phyloP scores from a whole-genome alignment of 2,113 vertebrate species.

The Xenopus borealis region DNA sequence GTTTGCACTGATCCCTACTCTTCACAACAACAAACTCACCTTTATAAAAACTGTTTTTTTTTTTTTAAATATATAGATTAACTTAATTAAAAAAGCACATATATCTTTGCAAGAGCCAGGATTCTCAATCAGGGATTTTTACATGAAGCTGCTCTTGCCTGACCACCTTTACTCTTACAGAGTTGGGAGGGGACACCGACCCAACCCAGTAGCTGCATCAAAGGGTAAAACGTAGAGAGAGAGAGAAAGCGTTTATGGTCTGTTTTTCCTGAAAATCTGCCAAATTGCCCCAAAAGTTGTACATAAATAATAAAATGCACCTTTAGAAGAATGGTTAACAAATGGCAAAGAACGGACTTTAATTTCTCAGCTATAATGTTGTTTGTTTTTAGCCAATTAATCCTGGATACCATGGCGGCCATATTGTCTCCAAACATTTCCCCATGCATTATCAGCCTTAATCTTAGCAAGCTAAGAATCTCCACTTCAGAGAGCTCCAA shows the following conservation, averaged over 20 bases:
- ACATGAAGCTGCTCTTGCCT: slow-evolving; percentile 40
- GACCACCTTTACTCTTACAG: not conserved
- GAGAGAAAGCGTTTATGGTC: not conserved
- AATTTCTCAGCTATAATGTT: not conserved
- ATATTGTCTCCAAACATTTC: too few species aligned
- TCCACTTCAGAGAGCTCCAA: too few species aligned
- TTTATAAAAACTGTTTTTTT: slow-evolving; percentile 42
- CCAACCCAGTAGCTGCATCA: not conserved
- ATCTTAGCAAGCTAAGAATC: too few species aligned
- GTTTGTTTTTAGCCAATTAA: not conserved
- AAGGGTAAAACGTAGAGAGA: not conserved
- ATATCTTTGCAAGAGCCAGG: slow-evolving; percentile 32
- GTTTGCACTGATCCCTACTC: slow-evolving; percentile 40
- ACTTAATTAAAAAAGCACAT: slow-evolving; percentile 30
- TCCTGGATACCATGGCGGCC: not conserved
- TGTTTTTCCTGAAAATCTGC: slow-evolving; percentile 18
- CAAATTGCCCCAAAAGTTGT: slow-evolving; percentile 6
- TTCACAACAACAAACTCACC: slow-evolving; percentile 37
- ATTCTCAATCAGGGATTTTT: slow-evolving; percentile 46
- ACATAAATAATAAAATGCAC: not conserved
- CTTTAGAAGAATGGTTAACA: not conserved
- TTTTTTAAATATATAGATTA: not conserved
- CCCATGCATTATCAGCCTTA: too few species aligned
- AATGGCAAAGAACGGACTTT: not conserved
- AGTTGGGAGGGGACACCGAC: not conserved